Conservation (phyloP, 2,113 vertebrate species). For the Prunella fulvescens region DNA sequence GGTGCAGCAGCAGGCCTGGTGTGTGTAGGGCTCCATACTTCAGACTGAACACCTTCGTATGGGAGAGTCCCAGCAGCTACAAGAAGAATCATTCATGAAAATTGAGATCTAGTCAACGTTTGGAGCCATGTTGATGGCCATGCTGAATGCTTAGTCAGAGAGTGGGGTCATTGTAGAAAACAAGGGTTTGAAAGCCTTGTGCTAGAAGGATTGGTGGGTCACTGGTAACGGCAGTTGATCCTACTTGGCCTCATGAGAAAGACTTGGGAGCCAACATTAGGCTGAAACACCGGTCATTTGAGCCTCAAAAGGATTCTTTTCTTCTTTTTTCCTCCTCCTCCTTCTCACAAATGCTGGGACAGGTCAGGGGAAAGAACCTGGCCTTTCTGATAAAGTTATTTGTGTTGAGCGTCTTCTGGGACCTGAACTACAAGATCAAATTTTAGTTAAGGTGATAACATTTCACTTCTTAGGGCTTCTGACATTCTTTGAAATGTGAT, state of each 20-base stretch:
- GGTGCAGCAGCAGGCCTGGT: fast-evolving
- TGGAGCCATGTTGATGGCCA: not conserved
- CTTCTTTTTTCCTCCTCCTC: fast-evolving
- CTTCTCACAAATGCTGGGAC: not conserved
- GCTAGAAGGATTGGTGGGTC: not conserved
- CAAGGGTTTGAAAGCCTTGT: not conserved
- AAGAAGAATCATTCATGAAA: not conserved
- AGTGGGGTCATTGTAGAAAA: not conserved
- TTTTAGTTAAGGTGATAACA: constrained; percentile 42
- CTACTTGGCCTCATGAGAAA: not conserved
- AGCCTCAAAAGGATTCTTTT: not conserved
- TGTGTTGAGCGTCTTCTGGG: not conserved
- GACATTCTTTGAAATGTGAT: constrained; percentile 28
- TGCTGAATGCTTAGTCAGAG: not conserved
- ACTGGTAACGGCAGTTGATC: not conserved
- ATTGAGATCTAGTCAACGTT: not conserved
- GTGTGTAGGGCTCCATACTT: not conserved
- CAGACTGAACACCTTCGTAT: fast-evolving
- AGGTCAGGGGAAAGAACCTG: not conserved
- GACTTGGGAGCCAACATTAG: not conserved
- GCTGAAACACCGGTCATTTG: not conserved
- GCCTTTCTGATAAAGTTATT: constrained; percentile 16
- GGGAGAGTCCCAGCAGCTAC: not conserved
- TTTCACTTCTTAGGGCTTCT: constrained; percentile 31
- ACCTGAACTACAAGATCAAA: constrained; percentile 17